phyloP scores from a whole-genome alignment of 2,888 invertebrate genomes.

The Apoderus coryli region DNA sequence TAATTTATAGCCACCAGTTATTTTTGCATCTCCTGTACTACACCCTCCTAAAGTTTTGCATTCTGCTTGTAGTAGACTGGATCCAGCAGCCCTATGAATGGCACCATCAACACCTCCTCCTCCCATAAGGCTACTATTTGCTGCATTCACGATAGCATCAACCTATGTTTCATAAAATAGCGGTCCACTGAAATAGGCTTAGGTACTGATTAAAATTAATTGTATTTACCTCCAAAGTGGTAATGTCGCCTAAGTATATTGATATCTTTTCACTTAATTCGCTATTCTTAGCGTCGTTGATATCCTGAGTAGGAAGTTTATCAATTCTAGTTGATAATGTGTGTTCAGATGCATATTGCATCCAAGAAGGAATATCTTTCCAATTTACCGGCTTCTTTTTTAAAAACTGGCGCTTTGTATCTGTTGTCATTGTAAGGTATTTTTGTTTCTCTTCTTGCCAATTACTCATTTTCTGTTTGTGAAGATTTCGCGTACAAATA shows the following conservation, averaged over 20 bases:
- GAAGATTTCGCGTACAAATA: too few species aligned
- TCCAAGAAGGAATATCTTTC: conserved; percentile 42
- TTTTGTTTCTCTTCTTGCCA: conserved; percentile 41
- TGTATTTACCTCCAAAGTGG: conserved; percentile 48
- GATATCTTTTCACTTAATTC: conserved; percentile 45
- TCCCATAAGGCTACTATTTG: conserved; percentile 57
- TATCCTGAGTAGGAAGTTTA: conserved; percentile 26
- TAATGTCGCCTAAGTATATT: conserved; percentile 68
- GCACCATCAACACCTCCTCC: conserved; percentile 89
- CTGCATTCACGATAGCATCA: conserved; percentile 84
- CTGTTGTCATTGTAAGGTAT: conserved; percentile 36
- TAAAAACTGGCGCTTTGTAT: conserved; percentile 40
- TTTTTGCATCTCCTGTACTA: conserved; percentile 66
- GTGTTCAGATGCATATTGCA: conserved; percentile 31
- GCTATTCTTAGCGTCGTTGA: conserved; percentile 32
- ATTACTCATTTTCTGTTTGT: conserved; percentile 36
- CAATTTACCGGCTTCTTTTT: conserved; percentile 33
- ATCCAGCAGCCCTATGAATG: conserved; percentile 72
- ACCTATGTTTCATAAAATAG: conserved; percentile 32
- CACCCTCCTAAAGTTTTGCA: conserved; percentile 61
- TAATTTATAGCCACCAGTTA: conserved; percentile 67
- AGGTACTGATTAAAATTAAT: conserved; percentile 2
- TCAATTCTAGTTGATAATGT: conserved; percentile 29
- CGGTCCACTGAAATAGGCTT: too few species aligned
- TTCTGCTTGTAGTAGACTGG: conserved; percentile 49